phyloP scores from a whole-genome alignment of 2,888 invertebrate genomes.

The Odontothrips loti region DNA sequence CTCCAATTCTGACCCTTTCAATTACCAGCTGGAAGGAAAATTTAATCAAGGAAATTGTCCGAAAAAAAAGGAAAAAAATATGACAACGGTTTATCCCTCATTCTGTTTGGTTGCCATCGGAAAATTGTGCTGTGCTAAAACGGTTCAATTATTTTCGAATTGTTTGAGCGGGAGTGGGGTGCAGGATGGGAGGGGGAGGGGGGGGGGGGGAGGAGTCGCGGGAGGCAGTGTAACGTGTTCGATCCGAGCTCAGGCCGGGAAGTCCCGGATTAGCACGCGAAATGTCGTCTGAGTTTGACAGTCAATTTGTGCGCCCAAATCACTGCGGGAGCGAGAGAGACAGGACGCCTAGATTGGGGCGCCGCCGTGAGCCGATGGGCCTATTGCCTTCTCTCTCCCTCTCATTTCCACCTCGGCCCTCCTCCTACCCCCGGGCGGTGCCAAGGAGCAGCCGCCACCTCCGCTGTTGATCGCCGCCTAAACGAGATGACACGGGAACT shows the following conservation, averaged over 20 bases:
- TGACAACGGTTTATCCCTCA: no score
- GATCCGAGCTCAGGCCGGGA: not conserved
- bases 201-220: not conserved
- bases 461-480: not conserved
- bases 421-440: not conserved
- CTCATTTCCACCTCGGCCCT: not conserved
- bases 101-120: no score
- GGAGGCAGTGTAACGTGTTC: not conserved
- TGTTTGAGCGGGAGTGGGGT: no score
- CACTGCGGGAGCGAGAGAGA: not conserved
- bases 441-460: not conserved
- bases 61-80: no score
- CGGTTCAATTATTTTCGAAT: no score
- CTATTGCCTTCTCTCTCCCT: not conserved
- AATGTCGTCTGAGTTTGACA: constrained; percentile 26
- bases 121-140: no score
- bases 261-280: constrained; percentile 19
- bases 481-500: constrained; percentile 6
- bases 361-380: constrained; percentile 6
- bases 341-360: not conserved
- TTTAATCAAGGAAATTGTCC: no score
- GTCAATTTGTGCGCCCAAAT: constrained; percentile 3
- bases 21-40: no score
- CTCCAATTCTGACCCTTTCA: no score
- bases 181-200: not conserved